A percentile compares a stretch with the other conserved stretches of the same genome.
Evolutionary conservation across 2,888 invertebrate species (phyloP).

Genomic region (Trichogramma evanescens): DNA sequence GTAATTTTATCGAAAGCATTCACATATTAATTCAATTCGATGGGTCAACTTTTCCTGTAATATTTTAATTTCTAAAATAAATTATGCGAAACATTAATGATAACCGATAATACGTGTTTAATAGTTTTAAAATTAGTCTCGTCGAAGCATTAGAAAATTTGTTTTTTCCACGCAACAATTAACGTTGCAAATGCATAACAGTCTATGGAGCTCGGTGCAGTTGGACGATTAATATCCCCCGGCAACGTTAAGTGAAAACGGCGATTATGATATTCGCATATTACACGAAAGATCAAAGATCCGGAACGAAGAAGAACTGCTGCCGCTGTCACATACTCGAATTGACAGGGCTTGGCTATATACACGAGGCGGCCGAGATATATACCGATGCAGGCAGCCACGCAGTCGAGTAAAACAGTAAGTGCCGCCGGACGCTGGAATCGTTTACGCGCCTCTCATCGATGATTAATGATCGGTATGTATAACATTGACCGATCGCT

Average conservation of each 20-base stretch:
- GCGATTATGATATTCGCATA: constrained; percentile 9
- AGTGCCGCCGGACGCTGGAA: constrained; percentile 19
- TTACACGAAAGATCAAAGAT: constrained; percentile 13
- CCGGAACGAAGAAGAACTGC: background rate
- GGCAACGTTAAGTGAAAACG: background rate
- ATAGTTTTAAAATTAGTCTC: too few relatives aligned
- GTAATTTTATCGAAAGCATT: too few relatives aligned
- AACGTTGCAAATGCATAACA: too few relatives aligned
- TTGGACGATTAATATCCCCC: too few relatives aligned
- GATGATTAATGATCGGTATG: constrained; percentile 38
- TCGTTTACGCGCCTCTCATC: constrained; percentile 23
- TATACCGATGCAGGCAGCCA: background rate
- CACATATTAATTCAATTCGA: too few relatives aligned
- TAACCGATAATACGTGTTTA: too few relatives aligned
- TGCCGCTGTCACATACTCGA: constrained; percentile 9
- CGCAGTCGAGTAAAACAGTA: constrained; percentile 20
- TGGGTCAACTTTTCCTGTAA: too few relatives aligned
- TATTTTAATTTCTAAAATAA: too few relatives aligned
- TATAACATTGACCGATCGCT: constrained; percentile 18
- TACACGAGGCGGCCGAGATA: constrained; percentile 1
- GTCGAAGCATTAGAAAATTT: too few relatives aligned
- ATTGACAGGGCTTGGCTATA: constrained; percentile 16
- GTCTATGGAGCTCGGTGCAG: too few relatives aligned
- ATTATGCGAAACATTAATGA: too few relatives aligned
- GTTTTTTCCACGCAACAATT: too few relatives aligned